Base-by-base conservation (phyloP, 1,140 invertebrate genomes). In the Hesperophylax magnus region DNA sequence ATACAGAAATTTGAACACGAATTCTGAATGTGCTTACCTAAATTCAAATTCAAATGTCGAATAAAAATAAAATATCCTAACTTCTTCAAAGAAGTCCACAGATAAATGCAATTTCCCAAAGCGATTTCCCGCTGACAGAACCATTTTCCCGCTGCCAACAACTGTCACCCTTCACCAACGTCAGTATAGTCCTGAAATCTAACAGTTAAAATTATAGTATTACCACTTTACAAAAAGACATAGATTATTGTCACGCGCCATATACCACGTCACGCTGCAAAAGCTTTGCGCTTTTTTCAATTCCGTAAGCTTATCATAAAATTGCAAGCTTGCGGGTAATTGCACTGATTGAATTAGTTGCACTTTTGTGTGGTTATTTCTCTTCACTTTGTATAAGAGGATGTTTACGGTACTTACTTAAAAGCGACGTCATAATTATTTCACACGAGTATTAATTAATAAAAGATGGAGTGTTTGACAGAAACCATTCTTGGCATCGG, bases 321-420 rank as follows among this genome's bases (percentile, higher is more conserved):
- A 27, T 67, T 67, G 63, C 15, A 31, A 14, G 27, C 22, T 27
- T 72, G 17, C 39, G n/a, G 31, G 22, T 53, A 18, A 52, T 52
- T 52, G 69, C 18, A 0, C 8, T 20, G 47, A 72, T 72, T 18
- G 31, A 72, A 72, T 72, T 72, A 72, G 52, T 72, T 53, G 18
- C 69, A 20, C 69, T 22, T 20, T 65, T 22, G 24, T 72, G 34
- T 52, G 34, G 18, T 53, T 47, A 72, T 53, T 18, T 72, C 39
- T 52, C 69, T 72, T 72, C 34, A 72, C 34, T 72, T 9, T 24
- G 69, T 47, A 9, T 17, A 52, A 20, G 39, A 15, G 34, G 39
- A 20, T 27, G 39, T 53, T 72, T 20, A 67, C n/a, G 14, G 34
- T 31, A 39, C 39, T 47, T 47, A 47, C 27, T 67, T n/a, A 11